Percentiles rank a stretch among this genome's conserved stretches.
Evolutionary conservation across 2,888 invertebrate genomes (phyloP).

Genomic region (Lithophane ornitopus): DNA sequence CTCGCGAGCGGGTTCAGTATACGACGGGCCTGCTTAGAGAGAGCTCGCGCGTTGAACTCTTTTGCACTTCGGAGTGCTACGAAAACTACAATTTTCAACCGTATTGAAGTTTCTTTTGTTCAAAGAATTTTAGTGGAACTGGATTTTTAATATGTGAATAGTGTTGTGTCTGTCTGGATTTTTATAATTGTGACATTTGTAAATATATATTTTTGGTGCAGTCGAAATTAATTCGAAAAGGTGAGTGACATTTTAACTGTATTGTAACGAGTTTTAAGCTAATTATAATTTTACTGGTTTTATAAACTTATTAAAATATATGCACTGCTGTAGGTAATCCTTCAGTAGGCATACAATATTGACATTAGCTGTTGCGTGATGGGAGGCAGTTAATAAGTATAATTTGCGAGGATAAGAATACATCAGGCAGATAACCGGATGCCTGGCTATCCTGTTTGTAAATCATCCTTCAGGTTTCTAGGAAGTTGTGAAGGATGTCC

Average conservation of each 20-base stretch:
- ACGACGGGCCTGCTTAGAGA: constrained; percentile 75
- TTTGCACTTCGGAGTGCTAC: constrained; percentile 67
- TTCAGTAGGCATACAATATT: constrained; percentile 37
- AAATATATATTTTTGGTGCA: constrained; percentile 55
- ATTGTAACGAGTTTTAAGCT: constrained; percentile 27
- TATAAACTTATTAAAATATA: neutral
- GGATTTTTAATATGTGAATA: constrained; percentile 64
- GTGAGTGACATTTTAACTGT: constrained; percentile 65
- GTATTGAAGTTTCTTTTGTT: constrained; percentile 65
- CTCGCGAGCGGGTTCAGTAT: constrained; percentile 78
- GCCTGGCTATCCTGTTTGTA: constrained; percentile 68
- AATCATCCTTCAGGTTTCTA: constrained; percentile 73
- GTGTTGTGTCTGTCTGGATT: constrained; percentile 69
- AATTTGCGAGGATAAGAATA: constrained; percentile 64
- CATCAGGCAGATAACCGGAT: constrained; percentile 66
- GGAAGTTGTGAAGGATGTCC: constrained; percentile 69
- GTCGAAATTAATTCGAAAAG: constrained; percentile 60
- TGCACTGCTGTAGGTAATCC: constrained; percentile 37
- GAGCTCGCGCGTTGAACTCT: constrained; percentile 83
- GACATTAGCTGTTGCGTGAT: constrained; percentile 60
- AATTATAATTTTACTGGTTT: constrained; percentile 26
- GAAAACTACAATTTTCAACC: constrained; percentile 53
- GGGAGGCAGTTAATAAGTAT: constrained; percentile 57
- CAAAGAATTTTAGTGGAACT: constrained; percentile 60
- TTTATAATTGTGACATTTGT: constrained; percentile 66